Evolutionary conservation across 53 echinoderm and acorn worm species (phyloP).

Genomic region (Holothuria scabra): DNA sequence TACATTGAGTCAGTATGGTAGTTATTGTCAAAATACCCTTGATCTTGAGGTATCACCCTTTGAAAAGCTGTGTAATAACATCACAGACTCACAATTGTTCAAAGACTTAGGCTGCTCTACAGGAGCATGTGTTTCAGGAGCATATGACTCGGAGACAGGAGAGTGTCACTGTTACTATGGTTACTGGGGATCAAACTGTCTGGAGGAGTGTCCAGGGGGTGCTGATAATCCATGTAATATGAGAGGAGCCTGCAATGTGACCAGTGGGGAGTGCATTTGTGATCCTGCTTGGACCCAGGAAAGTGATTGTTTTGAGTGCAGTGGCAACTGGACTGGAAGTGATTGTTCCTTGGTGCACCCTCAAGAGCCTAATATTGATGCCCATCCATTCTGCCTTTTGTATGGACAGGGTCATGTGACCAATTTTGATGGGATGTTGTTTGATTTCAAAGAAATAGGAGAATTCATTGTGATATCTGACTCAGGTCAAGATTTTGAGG

Average conservation of each 20-base stretch:
- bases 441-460: conserved; percentile 92
- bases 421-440: conserved; percentile 76
- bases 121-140: conserved; percentile 70
- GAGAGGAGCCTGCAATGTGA: conserved; percentile 68
- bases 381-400: conserved; percentile 58
- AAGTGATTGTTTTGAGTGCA: conserved; percentile 81
- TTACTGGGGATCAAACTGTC: conserved; percentile 76
- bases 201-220: conserved; percentile 75
- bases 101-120: conserved; percentile 73
- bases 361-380: conserved; percentile 36
- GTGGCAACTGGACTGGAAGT: conserved; percentile 73
- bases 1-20: conserved; percentile 58
- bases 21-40: conserved; percentile 70
- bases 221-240: conserved; percentile 74
- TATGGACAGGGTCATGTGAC: conserved; percentile 86
- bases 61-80: conserved; percentile 58
- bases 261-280: conserved; percentile 78
- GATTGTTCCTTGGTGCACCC: conserved; percentile 65
- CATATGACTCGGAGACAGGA: conserved; percentile 45
- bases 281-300: conserved; percentile 72
- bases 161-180: conserved; percentile 72
- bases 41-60: conserved; percentile 57
- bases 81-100: conserved; percentile 62
- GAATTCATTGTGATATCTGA: conserved; percentile 66
- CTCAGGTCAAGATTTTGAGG: conserved; percentile 33